Base-by-base conservation (phyloP, 2,888 invertebrate species). In the Phrixothrix hirtus region DNA sequence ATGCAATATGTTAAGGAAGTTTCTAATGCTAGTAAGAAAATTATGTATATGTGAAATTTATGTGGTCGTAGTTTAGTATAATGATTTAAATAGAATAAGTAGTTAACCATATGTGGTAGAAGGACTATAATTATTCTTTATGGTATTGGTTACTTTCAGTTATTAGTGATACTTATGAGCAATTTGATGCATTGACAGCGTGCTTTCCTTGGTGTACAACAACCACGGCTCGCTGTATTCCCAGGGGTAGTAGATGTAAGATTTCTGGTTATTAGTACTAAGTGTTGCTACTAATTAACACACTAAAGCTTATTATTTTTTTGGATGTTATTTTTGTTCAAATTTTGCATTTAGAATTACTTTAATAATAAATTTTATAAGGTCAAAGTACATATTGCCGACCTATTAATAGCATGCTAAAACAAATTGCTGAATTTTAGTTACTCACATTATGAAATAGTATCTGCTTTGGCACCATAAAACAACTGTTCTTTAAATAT, bases 1-100 rank as follows among this genome's bases (percentile, higher is more conserved):
- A 79, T 87, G 62, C 86, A 88, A 68, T 92, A 89, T 78, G 88
- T 89, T 17, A 88, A 88, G 74, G 88, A 89, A 77, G 85, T 90
- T 10, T 84, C 87, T 38, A 83, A 85, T 67, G 81, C 86, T 68
- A 85, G 88, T 88, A 80, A 83, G 85, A 42, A 34, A 44, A 34
- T 35, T 45, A 9, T 44, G 35, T 38, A 29, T 36, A 30, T 35
- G 36, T 43, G 27, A 42, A 49, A 38, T 30, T 16, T 50, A 27
- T 30, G 16, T 52, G 45, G 47, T 15, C 29, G 41, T 47, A 36
- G 35, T 58, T 9, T 41, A 46, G 11, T 45, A 27, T 29, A 25
- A 17, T n/a, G 44, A 50, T 41, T 42, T 37, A 48, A 34, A 39
- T 36, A 39, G 26, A 47, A 30, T 47, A n/a, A n/a, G n/a, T n/a